phyloP scores from a whole-genome alignment of 1,140 invertebrate species.

The Samia ricini region DNA sequence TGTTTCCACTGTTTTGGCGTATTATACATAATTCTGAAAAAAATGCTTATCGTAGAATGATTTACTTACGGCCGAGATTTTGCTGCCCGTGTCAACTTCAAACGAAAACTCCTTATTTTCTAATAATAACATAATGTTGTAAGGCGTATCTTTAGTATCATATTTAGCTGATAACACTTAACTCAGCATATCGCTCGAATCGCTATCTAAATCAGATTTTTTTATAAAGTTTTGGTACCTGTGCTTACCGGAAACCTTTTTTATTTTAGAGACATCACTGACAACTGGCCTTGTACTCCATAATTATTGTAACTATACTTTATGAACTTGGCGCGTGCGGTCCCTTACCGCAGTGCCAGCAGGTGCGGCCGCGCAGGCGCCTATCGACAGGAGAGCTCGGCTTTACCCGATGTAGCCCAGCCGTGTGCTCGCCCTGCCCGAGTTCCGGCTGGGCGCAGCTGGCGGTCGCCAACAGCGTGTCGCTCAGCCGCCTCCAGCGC shows the following conservation, averaged over 20 bases:
- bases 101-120: not conserved
- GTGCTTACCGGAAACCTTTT: not conserved
- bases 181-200: not conserved
- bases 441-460: not conserved
- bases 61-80: not conserved
- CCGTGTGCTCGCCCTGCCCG: not conserved
- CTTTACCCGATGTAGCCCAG: not conserved
- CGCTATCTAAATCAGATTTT: not conserved
- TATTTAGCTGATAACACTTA: too few species aligned
- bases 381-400: not conserved
- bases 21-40: not conserved
- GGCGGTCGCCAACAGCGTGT: constrained; percentile 10
- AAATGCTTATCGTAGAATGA: not conserved
- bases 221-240: constrained; percentile 1
- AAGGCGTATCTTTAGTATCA: too few species aligned
- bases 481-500: constrained; percentile 21
- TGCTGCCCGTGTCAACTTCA: constrained; percentile 1
- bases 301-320: not conserved
- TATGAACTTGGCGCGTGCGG: not conserved
- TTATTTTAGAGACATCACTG: not conserved
- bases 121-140: too few species aligned
- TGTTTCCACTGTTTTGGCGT: not conserved
- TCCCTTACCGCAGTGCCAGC: not conserved
- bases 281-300: not conserved
- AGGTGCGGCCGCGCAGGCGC: not conserved